phyloP scores from a whole-genome alignment of 2,113 vertebrate genomes.

The Sapajus apella region DNA sequence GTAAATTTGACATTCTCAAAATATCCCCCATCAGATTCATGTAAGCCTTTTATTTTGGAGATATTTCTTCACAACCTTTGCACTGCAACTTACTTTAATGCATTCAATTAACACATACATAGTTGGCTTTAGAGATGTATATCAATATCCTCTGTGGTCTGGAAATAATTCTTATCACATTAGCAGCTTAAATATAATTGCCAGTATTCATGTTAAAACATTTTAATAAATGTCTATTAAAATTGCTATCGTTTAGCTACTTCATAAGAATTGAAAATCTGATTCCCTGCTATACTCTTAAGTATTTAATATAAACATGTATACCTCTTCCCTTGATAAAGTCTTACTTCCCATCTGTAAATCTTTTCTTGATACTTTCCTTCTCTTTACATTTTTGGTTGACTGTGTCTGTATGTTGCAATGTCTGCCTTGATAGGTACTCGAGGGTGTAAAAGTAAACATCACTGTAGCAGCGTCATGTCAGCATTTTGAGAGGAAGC shows the following conservation, averaged over 20 bases:
- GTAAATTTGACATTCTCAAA: neutral
- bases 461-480: neutral
- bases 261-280: neutral
- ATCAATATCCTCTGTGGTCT: neutral
- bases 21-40: neutral
- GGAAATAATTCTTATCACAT: neutral
- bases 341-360: neutral
- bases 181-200: neutral
- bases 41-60: neutral
- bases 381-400: neutral
- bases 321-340: neutral
- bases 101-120: neutral
- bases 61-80: neutral
- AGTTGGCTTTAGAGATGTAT: neutral
- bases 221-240: neutral
- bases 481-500: neutral
- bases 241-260: neutral
- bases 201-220: neutral
- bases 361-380: neutral
- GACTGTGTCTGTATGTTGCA: neutral
- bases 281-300: neutral
- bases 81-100: neutral
- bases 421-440: rapidly evolving
- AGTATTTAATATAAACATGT: neutral
- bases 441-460: neutral